Percentiles rank a stretch among this genome's conserved stretches.
phyloP scores from a whole-genome alignment of 1,140 invertebrate species.

The Leptinotarsa defecta region DNA sequence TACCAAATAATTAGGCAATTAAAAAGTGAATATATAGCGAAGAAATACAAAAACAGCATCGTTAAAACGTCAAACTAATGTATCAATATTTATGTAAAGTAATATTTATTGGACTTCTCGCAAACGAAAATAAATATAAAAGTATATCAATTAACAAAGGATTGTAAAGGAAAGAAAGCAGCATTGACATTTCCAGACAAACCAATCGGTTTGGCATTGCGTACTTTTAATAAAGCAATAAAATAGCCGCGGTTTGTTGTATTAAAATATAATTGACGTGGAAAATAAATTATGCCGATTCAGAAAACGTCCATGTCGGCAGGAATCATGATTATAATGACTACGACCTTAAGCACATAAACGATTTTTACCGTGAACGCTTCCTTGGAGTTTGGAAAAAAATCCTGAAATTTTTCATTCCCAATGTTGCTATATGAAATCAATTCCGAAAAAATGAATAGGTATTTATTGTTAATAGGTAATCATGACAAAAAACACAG shows the following conservation, averaged over 20 bases:
- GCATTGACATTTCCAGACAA: slow-evolving; percentile 19
- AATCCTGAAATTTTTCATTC: too few species aligned
- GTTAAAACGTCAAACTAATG: slow-evolving; percentile 19
- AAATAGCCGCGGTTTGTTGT: slow-evolving; percentile 21
- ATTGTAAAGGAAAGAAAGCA: slow-evolving; percentile 5
- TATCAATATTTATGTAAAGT: slow-evolving; percentile 19
- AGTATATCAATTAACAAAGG: slow-evolving; percentile 7
- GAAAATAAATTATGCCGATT: slow-evolving; percentile 11
- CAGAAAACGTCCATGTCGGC: background rate
- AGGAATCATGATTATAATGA: slow-evolving; percentile 5
- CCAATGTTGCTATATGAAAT: too few species aligned
- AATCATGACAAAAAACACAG: too few species aligned
- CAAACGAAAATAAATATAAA: background rate
- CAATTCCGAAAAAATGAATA: too few species aligned
- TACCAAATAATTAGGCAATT: slow-evolving; percentile 22
- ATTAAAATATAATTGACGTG: slow-evolving; percentile 20
- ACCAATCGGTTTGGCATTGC: slow-evolving; percentile 18
- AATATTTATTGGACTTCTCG: slow-evolving; percentile 7
- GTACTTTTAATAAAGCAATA: slow-evolving; percentile 18
- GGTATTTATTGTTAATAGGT: too few species aligned
- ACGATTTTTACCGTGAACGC: background rate
- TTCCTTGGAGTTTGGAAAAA: too few species aligned
- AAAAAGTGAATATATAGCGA: slow-evolving; percentile 9
- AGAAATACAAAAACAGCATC: slow-evolving; percentile 17
- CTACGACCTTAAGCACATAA: background rate